These are phyloP conservation scores for Manis pentadactyla DNA, from an alignment of 2,797 vertebrate species.

Conservation along the genomic window DNA sequence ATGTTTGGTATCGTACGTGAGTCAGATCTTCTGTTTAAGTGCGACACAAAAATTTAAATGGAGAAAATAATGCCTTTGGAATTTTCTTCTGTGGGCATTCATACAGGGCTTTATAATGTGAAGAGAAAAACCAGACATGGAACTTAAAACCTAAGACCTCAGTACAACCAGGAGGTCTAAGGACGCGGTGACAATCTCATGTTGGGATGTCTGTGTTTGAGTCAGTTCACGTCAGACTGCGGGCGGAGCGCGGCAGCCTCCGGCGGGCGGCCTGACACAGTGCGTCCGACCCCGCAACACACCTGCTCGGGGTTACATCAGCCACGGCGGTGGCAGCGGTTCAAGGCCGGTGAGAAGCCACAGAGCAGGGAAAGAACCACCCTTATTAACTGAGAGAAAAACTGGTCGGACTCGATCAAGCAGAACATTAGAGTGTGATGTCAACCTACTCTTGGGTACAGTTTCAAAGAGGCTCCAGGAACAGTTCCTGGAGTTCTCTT, in stretches of 20 bases:
- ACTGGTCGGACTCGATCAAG: conserved; percentile 58
- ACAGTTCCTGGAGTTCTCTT: conserved; percentile 34
- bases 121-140: neutral
- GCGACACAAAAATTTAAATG: neutral
- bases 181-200: neutral
- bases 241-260: accelerated
- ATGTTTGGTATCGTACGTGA: neutral
- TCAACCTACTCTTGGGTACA: conserved; percentile 17
- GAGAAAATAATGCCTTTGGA: neutral
- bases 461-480: conserved; percentile 47
- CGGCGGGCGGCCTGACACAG: neutral
- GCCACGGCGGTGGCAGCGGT: neutral
- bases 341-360: conserved; percentile 51
- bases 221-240: neutral
- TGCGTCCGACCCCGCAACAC: accelerated
- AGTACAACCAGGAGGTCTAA: neutral
- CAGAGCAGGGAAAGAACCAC: neutral
- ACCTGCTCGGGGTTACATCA: neutral
- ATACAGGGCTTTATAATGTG: neutral
- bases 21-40: neutral
- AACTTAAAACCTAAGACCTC: neutral
- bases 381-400: conserved; percentile 60
- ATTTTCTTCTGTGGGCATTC: neutral
- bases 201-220: neutral
- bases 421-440: conserved; percentile 56